These are phyloP conservation scores for Gambelia wislizenii DNA, from an alignment of 2,797 vertebrate genomes.

Conservation along the genomic window DNA sequence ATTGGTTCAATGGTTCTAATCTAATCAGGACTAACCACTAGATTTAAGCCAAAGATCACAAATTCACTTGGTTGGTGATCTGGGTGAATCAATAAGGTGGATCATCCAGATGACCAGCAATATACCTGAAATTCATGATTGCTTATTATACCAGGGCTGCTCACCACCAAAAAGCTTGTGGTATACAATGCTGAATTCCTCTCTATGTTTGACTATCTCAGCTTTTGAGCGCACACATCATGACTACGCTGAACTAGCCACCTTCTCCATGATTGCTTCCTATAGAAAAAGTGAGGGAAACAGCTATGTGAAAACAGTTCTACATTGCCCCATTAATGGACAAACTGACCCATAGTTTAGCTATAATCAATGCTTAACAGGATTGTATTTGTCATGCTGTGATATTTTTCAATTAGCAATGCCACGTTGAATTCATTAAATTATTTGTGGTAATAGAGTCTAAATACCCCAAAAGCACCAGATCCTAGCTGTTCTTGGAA, in stretches of 20 bases:
- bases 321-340: not conserved
- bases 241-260: not conserved
- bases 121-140: not conserved
- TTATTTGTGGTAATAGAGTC: conserved; percentile 23
- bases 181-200: not conserved
- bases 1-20: too few species aligned
- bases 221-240: not conserved
- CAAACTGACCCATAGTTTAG: accelerated
- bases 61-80: not conserved
- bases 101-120: not conserved
- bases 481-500: too few species aligned
- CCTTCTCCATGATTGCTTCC: not conserved
- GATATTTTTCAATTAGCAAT: conserved; percentile 11
- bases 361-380: not conserved
- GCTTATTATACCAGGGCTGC: too few species aligned
- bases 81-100: not conserved
- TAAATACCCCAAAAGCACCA: too few species aligned
- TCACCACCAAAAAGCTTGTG: not conserved
- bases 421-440: conserved; percentile 20
- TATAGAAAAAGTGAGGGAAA: not conserved
- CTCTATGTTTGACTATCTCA: not conserved
- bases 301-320: not conserved
- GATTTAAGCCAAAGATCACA: not conserved
- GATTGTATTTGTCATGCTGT: conserved; percentile 11
- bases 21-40: too few species aligned